Evolutionary conservation across 2,113 vertebrate species (phyloP).

Genomic region (Colaptes auratus): DNA sequence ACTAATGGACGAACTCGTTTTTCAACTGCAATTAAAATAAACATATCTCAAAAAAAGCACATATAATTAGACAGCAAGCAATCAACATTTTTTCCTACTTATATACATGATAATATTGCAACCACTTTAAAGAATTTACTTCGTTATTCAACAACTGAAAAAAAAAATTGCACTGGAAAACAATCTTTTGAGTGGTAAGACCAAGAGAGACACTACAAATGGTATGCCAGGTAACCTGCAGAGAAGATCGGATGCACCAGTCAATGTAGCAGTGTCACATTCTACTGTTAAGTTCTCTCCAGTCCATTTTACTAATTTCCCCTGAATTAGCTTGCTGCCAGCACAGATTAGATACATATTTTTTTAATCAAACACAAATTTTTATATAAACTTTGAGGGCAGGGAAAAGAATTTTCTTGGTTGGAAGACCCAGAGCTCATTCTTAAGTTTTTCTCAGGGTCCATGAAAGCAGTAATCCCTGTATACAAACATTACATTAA

Average conservation of each 20-base stretch:
- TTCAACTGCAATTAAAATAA: constrained; percentile 85
- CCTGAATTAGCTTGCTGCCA: neutral
- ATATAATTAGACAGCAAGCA: neutral
- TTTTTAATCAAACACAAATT: neutral
- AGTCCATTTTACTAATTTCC: neutral
- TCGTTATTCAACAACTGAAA: neutral
- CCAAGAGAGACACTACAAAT: neutral
- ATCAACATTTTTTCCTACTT: neutral
- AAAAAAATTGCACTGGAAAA: neutral
- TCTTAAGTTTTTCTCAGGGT: neutral
- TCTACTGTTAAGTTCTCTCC: neutral
- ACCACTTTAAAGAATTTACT: neutral
- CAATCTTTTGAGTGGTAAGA: neutral
- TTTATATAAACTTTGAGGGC: neutral
- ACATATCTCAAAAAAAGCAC: constrained; percentile 26
- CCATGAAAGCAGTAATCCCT: neutral
- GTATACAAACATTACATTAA: neutral
- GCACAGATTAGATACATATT: neutral
- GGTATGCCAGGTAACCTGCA: neutral
- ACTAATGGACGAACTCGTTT: constrained; percentile 90
- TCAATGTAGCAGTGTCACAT: neutral
- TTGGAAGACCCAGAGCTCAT: neutral
- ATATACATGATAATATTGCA: neutral
- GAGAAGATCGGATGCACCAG: neutral
- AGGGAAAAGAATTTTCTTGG: neutral